Base-by-base conservation (phyloP, 1,140 invertebrate species). In the Bacillus rossius region DNA sequence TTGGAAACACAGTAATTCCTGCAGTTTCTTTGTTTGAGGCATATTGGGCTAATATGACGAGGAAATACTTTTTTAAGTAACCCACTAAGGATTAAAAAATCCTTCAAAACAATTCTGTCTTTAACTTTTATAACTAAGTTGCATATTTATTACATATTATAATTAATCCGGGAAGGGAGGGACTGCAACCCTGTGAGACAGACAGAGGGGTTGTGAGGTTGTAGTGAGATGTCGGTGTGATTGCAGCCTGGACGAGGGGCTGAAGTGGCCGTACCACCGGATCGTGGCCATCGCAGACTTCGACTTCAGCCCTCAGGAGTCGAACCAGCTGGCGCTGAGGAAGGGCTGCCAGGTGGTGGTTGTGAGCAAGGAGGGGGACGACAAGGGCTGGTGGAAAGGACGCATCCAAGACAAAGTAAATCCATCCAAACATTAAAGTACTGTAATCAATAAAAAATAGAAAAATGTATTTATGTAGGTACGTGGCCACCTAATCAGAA, bases 321-420 rank as follows among this genome's bases (percentile, higher is more conserved):
- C 80, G 8, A 86, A 88, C 68, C 89, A 94, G 70, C 74, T 96
- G 52, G 83, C 83, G 48, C 72, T 96, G 48, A 81, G 82, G 55
- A 82, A 85, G 43, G 92, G 91, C 14, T 88, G 90, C 67, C 80
- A 85, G 66, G 82, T 96, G 16, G 81, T 90, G 22, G 81, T 91
- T 20, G 72, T 89, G 16, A 87, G 85, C 60, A 89, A 89, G 69
- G 84, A 86, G 65, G 88, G 87, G 17, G 86, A 86, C 67, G 81
- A 85, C 63, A 87, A 85, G 68, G 88, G 88, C 53, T 91, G 88
- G 88, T 91, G 88, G 87, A 89, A 89, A 63, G 88, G 88, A 29
- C 81, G 84, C 67, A 80, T 85, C 47, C 79, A 80, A 78, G 77
- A 56, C 13, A 43, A 42, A 17, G 54, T 56, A 48, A 50, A 17